Conservation (phyloP, 2,797 vertebrate genomes). For the Sebastes cheni region DNA sequence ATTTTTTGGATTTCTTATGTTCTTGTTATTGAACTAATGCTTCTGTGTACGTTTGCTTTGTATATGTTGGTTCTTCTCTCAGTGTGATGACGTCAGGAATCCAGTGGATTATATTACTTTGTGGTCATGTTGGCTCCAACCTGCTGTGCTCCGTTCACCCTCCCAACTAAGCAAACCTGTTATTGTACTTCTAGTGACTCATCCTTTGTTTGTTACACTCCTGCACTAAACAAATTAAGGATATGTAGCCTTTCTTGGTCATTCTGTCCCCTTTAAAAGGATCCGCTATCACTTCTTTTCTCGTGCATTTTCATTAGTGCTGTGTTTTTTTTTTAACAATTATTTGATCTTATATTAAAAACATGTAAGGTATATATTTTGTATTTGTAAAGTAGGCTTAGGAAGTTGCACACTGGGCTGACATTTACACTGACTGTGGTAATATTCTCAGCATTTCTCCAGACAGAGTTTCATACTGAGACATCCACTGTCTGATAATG, state of each 20-base stretch:
- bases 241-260: conserved; percentile 75
- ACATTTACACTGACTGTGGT: conserved; percentile 68
- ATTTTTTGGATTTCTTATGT: conserved; percentile 60
- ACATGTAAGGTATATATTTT: conserved; percentile 70
- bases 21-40: conserved; percentile 62
- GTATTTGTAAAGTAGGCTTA: conserved; percentile 76
- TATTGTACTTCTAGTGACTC: conserved; percentile 72
- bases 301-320: conserved; percentile 61
- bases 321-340: conserved; percentile 39
- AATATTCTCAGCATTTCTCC: conserved; percentile 44
- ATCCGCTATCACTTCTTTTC: conserved; percentile 40
- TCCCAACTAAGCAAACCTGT: conserved; percentile 47
- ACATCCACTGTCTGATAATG: conserved; percentile 39
- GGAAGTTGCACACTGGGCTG: conserved; percentile 75
- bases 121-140: conserved; percentile 62
- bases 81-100: conserved; percentile 59
- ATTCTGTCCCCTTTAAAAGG: conserved; percentile 52
- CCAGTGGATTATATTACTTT: conserved; percentile 66
- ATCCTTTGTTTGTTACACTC: conserved; percentile 80
- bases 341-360: conserved; percentile 57
- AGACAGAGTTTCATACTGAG: conserved; percentile 45
- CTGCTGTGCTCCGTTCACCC: conserved; percentile 60
- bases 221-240: conserved; percentile 81
- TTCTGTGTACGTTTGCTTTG: conserved; percentile 72
- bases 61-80: conserved; percentile 63